Evolutionary conservation across 2,888 invertebrate species (phyloP).

Genomic region (Nomada flava): DNA sequence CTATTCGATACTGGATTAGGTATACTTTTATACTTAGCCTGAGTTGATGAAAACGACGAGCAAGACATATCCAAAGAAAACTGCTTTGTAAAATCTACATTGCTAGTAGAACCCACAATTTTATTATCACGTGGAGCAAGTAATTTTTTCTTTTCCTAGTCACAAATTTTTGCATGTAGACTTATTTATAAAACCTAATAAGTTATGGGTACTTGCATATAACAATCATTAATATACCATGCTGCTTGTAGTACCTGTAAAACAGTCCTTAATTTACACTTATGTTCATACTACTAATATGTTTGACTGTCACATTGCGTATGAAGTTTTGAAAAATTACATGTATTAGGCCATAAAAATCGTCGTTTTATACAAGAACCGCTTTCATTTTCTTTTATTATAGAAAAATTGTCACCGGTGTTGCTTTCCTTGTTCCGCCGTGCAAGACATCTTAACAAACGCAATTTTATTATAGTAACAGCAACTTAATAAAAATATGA

Average conservation of each 20-base stretch:
- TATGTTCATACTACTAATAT: slow-evolving; percentile 2
- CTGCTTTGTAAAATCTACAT: slow-evolving; percentile 32
- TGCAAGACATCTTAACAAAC: slow-evolving; percentile 43
- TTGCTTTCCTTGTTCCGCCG: slow-evolving; percentile 10
- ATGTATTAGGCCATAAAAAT: slow-evolving; percentile 7
- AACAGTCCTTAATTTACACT: slow-evolving; percentile 21
- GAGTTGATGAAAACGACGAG: slow-evolving; percentile 19
- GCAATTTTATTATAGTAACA: slow-evolving; percentile 37
- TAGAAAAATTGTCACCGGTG: slow-evolving; percentile 1
- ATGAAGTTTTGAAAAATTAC: slow-evolving; percentile 23
- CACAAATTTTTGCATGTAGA: slow-evolving; percentile 7
- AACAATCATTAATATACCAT: slow-evolving; percentile 2
- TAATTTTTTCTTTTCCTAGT: slow-evolving; percentile 50
- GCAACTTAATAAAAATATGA: slow-evolving; percentile 25
- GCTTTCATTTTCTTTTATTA: slow-evolving; percentile 5
- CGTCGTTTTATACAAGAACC: slow-evolving; percentile 2
- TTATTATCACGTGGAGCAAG: slow-evolving; percentile 21
- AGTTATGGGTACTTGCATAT: not conserved
- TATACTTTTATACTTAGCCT: slow-evolving; percentile 1
- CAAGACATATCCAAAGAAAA: slow-evolving; percentile 30
- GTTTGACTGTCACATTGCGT: slow-evolving; percentile 7
- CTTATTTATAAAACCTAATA: not conserved
- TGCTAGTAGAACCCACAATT: slow-evolving; percentile 3
- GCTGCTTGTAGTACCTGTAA: slow-evolving; percentile 35
- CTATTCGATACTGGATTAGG: not conserved